Percentiles rank a stretch among this genome's conserved stretches.
These are phyloP conservation scores for Chloropsis cyanopogon DNA, from an alignment of 2,113 vertebrate species.

Conservation along the genomic window DNA sequence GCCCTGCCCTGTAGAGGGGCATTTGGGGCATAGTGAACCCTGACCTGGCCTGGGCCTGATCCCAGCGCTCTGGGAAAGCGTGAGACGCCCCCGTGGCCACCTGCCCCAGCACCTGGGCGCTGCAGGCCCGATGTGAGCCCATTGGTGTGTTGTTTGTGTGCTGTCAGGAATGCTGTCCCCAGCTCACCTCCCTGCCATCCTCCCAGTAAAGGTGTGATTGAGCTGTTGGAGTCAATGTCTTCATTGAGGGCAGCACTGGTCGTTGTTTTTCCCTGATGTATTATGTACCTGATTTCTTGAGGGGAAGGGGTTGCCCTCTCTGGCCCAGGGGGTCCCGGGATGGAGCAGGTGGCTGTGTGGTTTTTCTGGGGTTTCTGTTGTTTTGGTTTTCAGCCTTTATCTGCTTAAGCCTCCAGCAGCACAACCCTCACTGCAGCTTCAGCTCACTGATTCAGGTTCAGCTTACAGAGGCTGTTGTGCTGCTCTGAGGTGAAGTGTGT, in stretches of 20 bases:
- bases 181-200: background rate
- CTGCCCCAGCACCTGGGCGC: background rate
- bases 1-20: background rate
- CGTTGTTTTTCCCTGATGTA: background rate
- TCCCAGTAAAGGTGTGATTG: background rate
- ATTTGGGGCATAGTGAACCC: fast-evolving
- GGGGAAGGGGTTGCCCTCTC: background rate
- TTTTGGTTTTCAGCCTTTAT: background rate
- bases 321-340: fast-evolving
- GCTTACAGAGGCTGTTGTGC: background rate
- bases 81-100: background rate
- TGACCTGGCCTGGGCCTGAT: fast-evolving
- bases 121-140: background rate
- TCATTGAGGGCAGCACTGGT: background rate
- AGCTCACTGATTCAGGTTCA: background rate
- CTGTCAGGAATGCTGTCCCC: background rate
- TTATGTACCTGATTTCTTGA: background rate
- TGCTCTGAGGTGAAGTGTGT: background rate
- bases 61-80: fast-evolving
- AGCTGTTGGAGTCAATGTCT: background rate
- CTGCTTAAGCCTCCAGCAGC: background rate
- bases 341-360: background rate
- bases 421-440: background rate
- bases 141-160: fast-evolving
- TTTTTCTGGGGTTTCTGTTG: background rate